phyloP scores from a whole-genome alignment of 2,797 vertebrate genomes.

The Ctenopoma kingsleyae region DNA sequence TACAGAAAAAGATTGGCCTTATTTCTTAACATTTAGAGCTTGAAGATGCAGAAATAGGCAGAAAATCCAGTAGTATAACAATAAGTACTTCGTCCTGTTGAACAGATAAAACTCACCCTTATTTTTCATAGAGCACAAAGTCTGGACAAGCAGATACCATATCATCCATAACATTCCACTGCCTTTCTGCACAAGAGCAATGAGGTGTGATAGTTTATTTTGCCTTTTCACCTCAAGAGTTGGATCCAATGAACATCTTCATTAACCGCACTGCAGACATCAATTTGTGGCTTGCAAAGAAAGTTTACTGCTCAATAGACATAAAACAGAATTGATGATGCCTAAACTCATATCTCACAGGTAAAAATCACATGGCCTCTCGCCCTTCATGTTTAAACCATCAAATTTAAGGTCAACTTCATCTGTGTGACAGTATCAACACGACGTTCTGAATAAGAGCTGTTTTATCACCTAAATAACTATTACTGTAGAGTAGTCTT shows the following conservation, averaged over 20 bases:
- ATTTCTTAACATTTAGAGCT: background rate
- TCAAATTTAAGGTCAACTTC: constrained; percentile 10
- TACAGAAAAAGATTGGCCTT: background rate
- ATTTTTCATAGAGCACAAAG: constrained; percentile 32
- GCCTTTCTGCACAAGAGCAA: constrained; percentile 48
- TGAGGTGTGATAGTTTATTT: constrained; percentile 37
- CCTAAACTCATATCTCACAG: constrained; percentile 22
- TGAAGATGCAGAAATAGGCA: background rate
- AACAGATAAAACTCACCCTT: constrained; percentile 25
- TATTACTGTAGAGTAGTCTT: background rate
- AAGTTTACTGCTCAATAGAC: constrained; percentile 17
- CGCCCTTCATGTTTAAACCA: constrained; percentile 19
- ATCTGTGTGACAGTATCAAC: constrained; percentile 6
- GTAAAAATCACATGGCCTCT: constrained; percentile 15
- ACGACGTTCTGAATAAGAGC: no score
- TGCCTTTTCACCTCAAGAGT: constrained; percentile 38
- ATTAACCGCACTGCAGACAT: constrained; percentile 38
- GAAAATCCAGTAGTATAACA: constrained; percentile 25
- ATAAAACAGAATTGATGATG: constrained; percentile 32
- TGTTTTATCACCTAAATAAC: constrained; percentile 12
- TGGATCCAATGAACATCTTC: constrained; percentile 45
- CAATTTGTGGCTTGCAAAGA: constrained; percentile 25
- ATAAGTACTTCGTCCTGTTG: constrained; percentile 2
- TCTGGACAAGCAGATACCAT: constrained; percentile 25
- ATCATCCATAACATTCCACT: constrained; percentile 24